These are phyloP conservation scores for Agrochola lota DNA, from an alignment of 2,888 invertebrate species.

Conservation along the genomic window DNA sequence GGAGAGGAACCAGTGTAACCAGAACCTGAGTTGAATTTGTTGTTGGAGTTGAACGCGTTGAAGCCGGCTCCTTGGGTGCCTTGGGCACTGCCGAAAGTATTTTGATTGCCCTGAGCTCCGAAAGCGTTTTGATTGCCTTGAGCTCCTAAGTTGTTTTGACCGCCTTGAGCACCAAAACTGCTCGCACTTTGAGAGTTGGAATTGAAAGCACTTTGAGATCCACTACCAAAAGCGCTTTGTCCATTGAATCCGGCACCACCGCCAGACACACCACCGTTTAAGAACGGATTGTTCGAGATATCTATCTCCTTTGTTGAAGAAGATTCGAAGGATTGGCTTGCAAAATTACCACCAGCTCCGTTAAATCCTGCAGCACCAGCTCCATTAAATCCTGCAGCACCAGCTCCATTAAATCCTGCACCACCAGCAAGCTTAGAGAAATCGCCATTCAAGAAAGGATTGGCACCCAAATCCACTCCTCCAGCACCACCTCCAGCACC, in stretches of 20 bases:
- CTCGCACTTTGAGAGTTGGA: constrained; percentile 27
- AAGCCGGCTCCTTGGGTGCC: constrained; percentile 49
- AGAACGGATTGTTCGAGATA: constrained; percentile 81
- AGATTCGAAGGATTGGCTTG: constrained; percentile 42
- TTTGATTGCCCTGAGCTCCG: constrained; percentile 32
- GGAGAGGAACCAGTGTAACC: constrained; percentile 85
- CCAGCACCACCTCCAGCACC: constrained; percentile 61
- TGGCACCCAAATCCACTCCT: constrained; percentile 70
- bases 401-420: constrained; percentile 49
- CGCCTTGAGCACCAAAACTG: constrained; percentile 43
- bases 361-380: constrained; percentile 60
- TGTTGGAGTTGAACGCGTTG: constrained; percentile 63
- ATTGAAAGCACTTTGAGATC: constrained; percentile 35
- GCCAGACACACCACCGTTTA: constrained; percentile 70
- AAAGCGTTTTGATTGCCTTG: constrained; percentile 7
- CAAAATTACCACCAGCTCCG: constrained; percentile 44
- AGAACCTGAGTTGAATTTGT: constrained; percentile 70
- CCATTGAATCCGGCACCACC: constrained; percentile 21
- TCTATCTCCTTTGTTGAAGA: constrained; percentile 74
- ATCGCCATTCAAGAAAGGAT: constrained; percentile 82
- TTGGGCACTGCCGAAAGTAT: constrained; percentile 10
- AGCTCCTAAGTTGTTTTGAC: constrained; percentile 17
- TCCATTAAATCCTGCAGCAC: constrained; percentile 64
- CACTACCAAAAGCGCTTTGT: constrained; percentile 62
- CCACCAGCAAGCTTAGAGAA: constrained; percentile 71